Evolutionary conservation across 1,140 invertebrate species (phyloP).

Genomic region (Elymnias hypermnestra): DNA sequence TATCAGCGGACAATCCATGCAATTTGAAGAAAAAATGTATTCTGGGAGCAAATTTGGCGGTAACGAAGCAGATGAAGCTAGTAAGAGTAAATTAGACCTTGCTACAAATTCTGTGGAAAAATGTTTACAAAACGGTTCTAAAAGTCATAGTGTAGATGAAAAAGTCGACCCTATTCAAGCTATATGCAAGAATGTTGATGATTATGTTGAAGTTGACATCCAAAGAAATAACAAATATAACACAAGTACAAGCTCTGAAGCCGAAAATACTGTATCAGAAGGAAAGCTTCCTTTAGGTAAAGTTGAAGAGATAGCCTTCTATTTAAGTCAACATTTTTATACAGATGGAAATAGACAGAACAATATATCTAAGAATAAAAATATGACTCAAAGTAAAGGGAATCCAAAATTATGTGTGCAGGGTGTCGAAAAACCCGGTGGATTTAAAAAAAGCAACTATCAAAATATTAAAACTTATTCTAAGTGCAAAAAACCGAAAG

Average conservation of each 20-base stretch:
- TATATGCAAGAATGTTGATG: too few relatives aligned
- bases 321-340: conserved; percentile 2
- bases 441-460: conserved; percentile 22
- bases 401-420: conserved; percentile 53
- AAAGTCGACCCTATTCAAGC: too few relatives aligned
- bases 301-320: background rate
- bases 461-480: conserved; percentile 23
- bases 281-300: background rate
- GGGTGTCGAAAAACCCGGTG: conserved; percentile 71
- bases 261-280: background rate
- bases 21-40: too few relatives aligned
- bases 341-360: background rate
- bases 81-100: too few relatives aligned
- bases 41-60: too few relatives aligned
- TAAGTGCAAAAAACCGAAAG: conserved; percentile 3
- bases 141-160: too few relatives aligned
- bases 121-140: too few relatives aligned
- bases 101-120: too few relatives aligned
- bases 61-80: too few relatives aligned
- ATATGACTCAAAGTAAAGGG: conserved; percentile 18
- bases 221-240: too few relatives aligned
- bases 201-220: too few relatives aligned
- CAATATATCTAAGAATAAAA: conserved; percentile 2
- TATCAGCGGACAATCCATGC: too few relatives aligned
- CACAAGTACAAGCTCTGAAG: background rate